phyloP scores from a whole-genome alignment of 1,140 invertebrate species.

The Penaeus chinensis region DNA sequence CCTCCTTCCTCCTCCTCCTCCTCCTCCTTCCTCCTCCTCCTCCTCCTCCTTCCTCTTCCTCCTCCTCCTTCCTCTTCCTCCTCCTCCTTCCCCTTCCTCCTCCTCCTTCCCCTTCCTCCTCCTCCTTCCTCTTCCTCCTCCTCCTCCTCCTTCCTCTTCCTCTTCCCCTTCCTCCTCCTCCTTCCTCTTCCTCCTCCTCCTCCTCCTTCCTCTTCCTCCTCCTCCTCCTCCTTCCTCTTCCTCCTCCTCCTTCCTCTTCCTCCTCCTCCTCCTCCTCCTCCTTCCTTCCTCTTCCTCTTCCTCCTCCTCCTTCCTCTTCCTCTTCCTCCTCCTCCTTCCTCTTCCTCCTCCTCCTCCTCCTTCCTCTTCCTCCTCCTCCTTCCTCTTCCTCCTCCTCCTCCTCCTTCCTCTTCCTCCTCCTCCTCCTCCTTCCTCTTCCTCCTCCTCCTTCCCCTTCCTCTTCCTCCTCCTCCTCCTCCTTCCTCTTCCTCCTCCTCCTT shows the following conservation, averaged over 20 bases:
- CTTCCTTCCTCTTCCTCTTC: not conserved
- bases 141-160: not conserved
- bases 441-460: not conserved
- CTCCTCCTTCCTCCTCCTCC: not conserved
- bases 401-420: not conserved
- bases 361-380: not conserved
- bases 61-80: not conserved
- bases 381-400: not conserved
- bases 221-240: not conserved
- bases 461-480: slow-evolving; percentile 1
- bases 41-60: not conserved
- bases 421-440: not conserved
- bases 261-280: not conserved
- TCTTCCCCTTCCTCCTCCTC: not conserved
- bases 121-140: not conserved
- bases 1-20: not conserved
- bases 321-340: not conserved
- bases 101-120: not conserved
- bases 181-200: not conserved
- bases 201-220: not conserved
- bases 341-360: not conserved
- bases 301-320: not conserved
- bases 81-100: not conserved
- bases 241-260: not conserved
- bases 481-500: not conserved